A percentile compares a stretch with the other conserved stretches of the same genome.
Conservation (phyloP, 2,113 vertebrate genomes). For the Varanus salvator region DNA sequence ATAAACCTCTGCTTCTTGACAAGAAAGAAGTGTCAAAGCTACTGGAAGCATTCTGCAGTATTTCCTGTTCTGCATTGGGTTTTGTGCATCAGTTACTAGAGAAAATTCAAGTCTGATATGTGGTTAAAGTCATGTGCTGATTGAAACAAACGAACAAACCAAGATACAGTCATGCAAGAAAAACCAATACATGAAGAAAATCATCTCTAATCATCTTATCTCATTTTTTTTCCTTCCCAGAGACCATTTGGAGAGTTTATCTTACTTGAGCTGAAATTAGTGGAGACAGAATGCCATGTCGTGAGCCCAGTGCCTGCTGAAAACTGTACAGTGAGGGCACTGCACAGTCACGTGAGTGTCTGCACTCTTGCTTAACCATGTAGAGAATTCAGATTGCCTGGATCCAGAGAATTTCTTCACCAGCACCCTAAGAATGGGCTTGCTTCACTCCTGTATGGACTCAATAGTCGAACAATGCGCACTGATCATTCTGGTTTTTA, state of each 20-base stretch:
- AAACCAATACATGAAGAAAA: not conserved
- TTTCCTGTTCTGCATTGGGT: not conserved
- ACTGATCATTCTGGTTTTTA: not conserved
- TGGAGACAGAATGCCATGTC: constrained; percentile 88
- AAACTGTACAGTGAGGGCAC: constrained; percentile 84
- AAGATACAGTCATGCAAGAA: not conserved
- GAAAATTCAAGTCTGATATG: not conserved
- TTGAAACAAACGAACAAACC: not conserved
- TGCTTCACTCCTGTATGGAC: not conserved
- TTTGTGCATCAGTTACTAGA: not conserved
- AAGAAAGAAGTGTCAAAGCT: not conserved
- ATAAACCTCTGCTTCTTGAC: no score
- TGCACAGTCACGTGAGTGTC: constrained; percentile 81
- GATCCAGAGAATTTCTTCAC: not conserved
- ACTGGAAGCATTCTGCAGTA: not conserved
- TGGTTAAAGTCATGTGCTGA: not conserved
- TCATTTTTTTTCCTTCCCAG: constrained; percentile 66
- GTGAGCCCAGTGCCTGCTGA: constrained; percentile 80
- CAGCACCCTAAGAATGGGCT: not conserved
- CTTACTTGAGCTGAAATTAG: constrained; percentile 83
- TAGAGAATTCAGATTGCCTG: not conserved
- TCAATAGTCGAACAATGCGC: not conserved
- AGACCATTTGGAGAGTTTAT: constrained; percentile 56
- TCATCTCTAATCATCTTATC: not conserved
- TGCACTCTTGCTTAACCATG: not conserved